A percentile compares a stretch with the other conserved stretches of the same genome.
Conservation (phyloP, 2,888 invertebrate species). For the Seira sanloemensis region DNA sequence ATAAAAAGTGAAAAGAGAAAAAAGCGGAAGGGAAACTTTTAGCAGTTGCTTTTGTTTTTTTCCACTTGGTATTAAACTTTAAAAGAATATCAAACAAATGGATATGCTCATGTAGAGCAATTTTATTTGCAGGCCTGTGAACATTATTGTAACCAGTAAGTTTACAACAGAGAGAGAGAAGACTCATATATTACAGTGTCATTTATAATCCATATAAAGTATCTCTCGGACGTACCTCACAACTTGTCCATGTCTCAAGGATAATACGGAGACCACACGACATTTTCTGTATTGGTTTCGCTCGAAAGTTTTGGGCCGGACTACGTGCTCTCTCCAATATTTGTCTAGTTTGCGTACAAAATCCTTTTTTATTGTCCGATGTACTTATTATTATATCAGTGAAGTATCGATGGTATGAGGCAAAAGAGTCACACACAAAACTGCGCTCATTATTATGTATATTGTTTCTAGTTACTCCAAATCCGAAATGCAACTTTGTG, state of each 20-base stretch:
- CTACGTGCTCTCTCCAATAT: slow-evolving; percentile 20
- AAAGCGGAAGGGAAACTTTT: not conserved
- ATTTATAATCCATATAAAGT: slow-evolving; percentile 57
- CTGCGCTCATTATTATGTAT: too few species aligned
- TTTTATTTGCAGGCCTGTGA: not conserved
- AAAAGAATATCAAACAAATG: not conserved
- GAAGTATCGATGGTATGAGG: too few species aligned
- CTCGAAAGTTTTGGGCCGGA: too few species aligned
- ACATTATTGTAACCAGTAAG: not conserved
- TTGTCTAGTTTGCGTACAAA: slow-evolving; percentile 45
- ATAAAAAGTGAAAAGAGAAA: not conserved
- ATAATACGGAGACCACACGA: slow-evolving; percentile 50
- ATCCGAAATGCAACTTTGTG: too few species aligned
- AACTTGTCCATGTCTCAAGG: slow-evolving; percentile 53
- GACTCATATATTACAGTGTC: slow-evolving; percentile 59
- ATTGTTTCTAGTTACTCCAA: too few species aligned
- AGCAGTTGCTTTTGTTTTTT: not conserved
- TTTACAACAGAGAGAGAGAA: slow-evolving; percentile 1
- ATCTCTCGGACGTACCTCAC: slow-evolving; percentile 36
- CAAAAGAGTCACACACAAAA: too few species aligned
- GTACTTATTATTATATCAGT: too few species aligned
- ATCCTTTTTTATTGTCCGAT: too few species aligned
- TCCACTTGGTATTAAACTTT: not conserved
- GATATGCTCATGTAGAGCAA: not conserved
- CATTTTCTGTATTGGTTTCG: slow-evolving; percentile 48